A percentile compares a stretch with the other conserved stretches of the same genome.
These are phyloP conservation scores for Cisticola juncidis DNA, from an alignment of 2,113 vertebrate genomes.

Conservation along the genomic window DNA sequence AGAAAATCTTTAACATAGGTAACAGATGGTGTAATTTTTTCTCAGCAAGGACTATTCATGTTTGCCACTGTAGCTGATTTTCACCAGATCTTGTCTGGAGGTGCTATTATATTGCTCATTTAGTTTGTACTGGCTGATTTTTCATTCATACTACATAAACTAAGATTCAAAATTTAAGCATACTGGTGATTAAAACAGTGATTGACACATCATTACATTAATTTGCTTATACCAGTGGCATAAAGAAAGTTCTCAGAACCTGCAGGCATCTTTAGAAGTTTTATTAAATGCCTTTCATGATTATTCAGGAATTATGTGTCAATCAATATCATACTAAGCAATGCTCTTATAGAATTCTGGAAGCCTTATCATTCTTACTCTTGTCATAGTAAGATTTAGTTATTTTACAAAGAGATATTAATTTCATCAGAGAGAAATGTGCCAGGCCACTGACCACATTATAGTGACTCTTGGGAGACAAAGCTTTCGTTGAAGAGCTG, in stretches of 20 bases:
- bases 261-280: not conserved
- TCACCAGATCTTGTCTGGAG: not conserved
- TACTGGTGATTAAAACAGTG: not conserved
- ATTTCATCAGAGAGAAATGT: not conserved
- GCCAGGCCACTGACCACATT: not conserved
- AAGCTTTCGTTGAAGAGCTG: not conserved
- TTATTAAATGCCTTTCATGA: conserved; percentile 25
- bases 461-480: not conserved
- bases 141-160: not conserved
- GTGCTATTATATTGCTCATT: not conserved
- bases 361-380: not conserved
- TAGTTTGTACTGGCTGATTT: not conserved
- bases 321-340: not conserved
- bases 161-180: not conserved
- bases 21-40: not conserved
- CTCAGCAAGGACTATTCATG: not conserved
- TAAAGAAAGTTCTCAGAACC: not conserved
- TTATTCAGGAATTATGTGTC: conserved; percentile 36
- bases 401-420: not conserved
- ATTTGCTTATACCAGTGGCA: conserved; percentile 35
- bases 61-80: not conserved
- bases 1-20: not conserved
- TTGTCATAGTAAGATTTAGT: not conserved
- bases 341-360: not conserved
- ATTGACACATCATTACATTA: not conserved